Percentiles rank a stretch among this genome's conserved stretches.
phyloP scores from a whole-genome alignment of 2,113 vertebrate species.

The Tretioscincus oriximinensis region DNA sequence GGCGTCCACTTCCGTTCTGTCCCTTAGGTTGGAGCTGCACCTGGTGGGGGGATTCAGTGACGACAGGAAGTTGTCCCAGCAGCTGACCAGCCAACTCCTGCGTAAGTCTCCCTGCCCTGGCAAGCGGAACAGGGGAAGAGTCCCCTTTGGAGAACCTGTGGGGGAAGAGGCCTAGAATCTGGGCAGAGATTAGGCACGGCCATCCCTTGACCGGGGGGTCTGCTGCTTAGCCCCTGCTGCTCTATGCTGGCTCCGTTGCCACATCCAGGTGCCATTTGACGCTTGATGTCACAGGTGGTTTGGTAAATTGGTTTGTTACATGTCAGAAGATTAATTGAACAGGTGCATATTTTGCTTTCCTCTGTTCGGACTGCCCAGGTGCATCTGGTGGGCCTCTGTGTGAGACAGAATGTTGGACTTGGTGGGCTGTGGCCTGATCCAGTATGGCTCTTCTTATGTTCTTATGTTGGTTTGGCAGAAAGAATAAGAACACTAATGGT shows the following conservation, averaged over 20 bases:
- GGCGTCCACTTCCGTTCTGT: constrained; percentile 55
- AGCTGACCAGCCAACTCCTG: constrained; percentile 88
- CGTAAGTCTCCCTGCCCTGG: constrained; percentile 75
- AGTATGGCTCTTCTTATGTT: too few species aligned
- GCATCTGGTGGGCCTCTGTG: too few species aligned
- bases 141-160: too few species aligned
- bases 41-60: constrained; percentile 95
- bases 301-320: background rate
- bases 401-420: background rate
- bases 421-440: too few species aligned
- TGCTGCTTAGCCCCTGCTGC: background rate
- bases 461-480: too few species aligned
- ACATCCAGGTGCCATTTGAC: background rate
- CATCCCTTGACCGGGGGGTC: background rate
- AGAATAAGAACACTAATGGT: too few species aligned
- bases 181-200: too few species aligned
- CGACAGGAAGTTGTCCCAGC: constrained; percentile 86
- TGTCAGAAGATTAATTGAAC: too few species aligned
- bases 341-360: too few species aligned
- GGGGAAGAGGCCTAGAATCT: too few species aligned
- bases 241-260: background rate
- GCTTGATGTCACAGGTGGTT: background rate
- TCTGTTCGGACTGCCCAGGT: too few species aligned
- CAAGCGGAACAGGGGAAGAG: too few species aligned
- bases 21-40: constrained; percentile 88